Evolutionary conservation across 2,888 invertebrate genomes (phyloP), one percentile per base, ranked within the genome.

Genomic region (Drosophila pseudotalamancana): DNA sequence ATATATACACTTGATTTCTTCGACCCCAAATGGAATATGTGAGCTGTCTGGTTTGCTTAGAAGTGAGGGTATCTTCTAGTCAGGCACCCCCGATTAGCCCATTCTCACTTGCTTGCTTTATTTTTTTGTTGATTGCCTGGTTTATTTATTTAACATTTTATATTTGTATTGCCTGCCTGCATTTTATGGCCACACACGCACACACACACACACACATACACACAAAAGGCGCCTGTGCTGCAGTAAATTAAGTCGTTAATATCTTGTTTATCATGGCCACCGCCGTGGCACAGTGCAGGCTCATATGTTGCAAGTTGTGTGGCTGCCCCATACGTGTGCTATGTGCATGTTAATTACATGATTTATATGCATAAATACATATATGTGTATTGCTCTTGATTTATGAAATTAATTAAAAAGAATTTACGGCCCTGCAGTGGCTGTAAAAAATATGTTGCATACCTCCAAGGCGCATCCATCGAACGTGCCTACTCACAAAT

Each of bases 231-330:
- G 69, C 63, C 72, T 49, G 61, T 37, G 59, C 56, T 65, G 84
- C 87, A 83, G 87, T 87, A 83, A 83, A 83, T 83, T 80, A 88
- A 83, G 88, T 88, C 81, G 84, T 83, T 83, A 87, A 83, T 83
- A 87, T 88, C 77, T 83, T 88, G 88, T 83, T 83, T 83, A 83
- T 83, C 87, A 80, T 72, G 77, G 68, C 62, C 67, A 48, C 34
- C 21, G 43, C 37, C 16, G 29, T 21, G 54, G 57, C 51, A 31
- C 49, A 34, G 16, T 39, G 53, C 37, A 37, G 11, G 34, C 42
- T 56, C 77, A 56, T 71, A 68, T 74, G 75, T 53, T 79, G 56
- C 42, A 54, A 40, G 59, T 57, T 45, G 63, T 21, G 42, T 12
- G 16, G 49, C 6, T n/a, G 53, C 12, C 31, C 35, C 32, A 11